Evolutionary conservation across 2,888 invertebrate genomes (phyloP).

Genomic region (Oxycera nigricornis): DNA sequence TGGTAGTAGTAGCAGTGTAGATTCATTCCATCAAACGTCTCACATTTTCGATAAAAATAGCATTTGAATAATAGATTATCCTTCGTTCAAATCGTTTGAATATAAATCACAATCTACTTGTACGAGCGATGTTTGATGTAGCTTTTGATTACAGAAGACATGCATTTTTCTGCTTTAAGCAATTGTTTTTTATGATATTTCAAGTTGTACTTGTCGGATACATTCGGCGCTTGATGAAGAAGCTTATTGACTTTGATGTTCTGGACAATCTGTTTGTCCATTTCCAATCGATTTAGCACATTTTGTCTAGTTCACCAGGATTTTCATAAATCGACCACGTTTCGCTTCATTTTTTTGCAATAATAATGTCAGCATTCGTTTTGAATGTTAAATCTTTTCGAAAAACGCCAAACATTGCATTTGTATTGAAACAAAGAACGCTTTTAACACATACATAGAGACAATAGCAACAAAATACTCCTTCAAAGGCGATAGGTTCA

Average conservation of each 20-base stretch:
- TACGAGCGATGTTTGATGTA: neutral
- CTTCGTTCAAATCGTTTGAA: neutral
- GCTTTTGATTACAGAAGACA: neutral
- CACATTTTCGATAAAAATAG: conserved; percentile 14
- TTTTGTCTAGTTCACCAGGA: neutral
- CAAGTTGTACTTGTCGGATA: no score
- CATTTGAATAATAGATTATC: conserved; percentile 20
- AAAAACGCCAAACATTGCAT: conserved; percentile 11
- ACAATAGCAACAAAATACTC: neutral
- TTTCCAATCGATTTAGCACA: neutral
- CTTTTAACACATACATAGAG: neutral
- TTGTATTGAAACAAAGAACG: conserved; percentile 25
- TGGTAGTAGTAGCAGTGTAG: conserved; percentile 43
- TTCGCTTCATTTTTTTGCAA: neutral
- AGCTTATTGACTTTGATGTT: neutral
- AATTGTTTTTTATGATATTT: no score
- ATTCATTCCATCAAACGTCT: conserved; percentile 28
- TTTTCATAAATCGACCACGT: neutral
- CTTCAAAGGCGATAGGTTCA: neutral
- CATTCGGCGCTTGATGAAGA: neutral
- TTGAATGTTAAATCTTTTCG: no score
- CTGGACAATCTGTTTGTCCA: conserved; percentile 15
- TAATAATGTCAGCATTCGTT: no score
- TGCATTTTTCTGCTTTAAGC: no score
- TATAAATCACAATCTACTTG: neutral